Evolutionary conservation across 2,888 invertebrate genomes (phyloP).

Genomic region (Tipula vernalis): DNA sequence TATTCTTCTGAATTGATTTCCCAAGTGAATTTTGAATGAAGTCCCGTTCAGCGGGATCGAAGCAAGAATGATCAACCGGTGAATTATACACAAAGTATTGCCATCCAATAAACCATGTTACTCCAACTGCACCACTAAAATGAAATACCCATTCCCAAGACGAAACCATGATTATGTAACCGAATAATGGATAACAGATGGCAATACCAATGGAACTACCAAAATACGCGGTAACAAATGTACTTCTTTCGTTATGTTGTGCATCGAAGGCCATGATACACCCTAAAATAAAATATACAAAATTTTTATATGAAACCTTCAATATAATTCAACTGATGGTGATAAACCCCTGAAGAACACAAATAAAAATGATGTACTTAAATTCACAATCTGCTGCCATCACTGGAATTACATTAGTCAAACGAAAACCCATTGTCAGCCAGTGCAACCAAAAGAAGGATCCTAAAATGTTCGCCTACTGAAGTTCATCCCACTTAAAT

Average conservation of each 20-base stretch:
- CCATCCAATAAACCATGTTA: conserved; percentile 55
- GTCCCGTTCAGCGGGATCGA: conserved; percentile 42
- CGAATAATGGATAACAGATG: conserved; percentile 56
- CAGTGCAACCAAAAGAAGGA: conserved; percentile 65
- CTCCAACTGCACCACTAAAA: conserved; percentile 46
- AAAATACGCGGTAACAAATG: conserved; percentile 50
- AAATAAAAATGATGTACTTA: conserved; percentile 41
- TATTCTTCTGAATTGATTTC: conserved; percentile 27
- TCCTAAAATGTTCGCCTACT: conserved; percentile 49
- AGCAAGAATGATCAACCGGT: conserved; percentile 52
- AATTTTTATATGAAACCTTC: neutral
- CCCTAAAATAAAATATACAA: conserved; percentile 34
- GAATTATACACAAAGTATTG: conserved; percentile 47
- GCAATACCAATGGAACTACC: conserved; percentile 55
- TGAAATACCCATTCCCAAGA: conserved; percentile 66
- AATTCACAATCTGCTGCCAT: conserved; percentile 44
- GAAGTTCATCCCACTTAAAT: conserved; percentile 51
- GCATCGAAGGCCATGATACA: conserved; percentile 64
- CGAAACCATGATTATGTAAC: conserved; percentile 46
- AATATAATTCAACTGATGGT: conserved; percentile 40
- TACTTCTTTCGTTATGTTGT: conserved; percentile 64
- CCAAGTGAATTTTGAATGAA: conserved; percentile 45
- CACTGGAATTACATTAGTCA: conserved; percentile 49
- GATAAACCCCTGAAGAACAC: conserved; percentile 54
- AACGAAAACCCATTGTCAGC: conserved; percentile 50